These are phyloP conservation scores for Gymnobelideus leadbeateri DNA, from an alignment of 2,113 vertebrate genomes.

Conservation along the genomic window DNA sequence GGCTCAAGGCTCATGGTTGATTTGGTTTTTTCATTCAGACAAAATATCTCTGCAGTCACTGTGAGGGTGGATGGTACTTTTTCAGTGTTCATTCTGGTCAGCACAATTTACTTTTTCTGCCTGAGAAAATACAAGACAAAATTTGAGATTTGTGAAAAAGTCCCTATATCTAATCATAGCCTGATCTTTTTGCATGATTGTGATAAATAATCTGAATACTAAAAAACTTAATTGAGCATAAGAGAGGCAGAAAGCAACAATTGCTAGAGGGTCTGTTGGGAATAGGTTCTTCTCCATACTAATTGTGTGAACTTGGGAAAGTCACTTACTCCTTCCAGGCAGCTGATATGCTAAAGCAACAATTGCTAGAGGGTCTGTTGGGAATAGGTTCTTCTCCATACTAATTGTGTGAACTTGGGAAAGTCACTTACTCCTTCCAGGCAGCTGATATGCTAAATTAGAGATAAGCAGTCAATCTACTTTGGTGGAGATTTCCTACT, in stretches of 20 bases:
- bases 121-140: slow-evolving; percentile 35
- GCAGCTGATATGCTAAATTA: neutral
- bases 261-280: neutral
- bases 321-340: neutral
- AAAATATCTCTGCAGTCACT: slow-evolving; percentile 58
- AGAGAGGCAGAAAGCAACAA: neutral
- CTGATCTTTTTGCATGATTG: neutral
- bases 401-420: neutral
- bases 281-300: neutral
- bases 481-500: neutral
- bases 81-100: neutral
- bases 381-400: neutral
- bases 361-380: neutral
- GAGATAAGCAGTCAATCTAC: neutral
- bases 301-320: neutral
- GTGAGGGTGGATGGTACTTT: slow-evolving; percentile 9
- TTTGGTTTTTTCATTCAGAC: slow-evolving; percentile 7
- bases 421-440: neutral
- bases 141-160: neutral
- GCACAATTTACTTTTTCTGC: slow-evolving; percentile 16
- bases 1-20: neutral
- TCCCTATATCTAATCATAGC: neutral
- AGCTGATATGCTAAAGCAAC: neutral
- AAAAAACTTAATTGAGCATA: neutral
- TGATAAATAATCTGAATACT: slow-evolving; percentile 3